Evolutionary conservation across 2,113 vertebrate species (phyloP).

Genomic region (Podarcis raffonei): DNA sequence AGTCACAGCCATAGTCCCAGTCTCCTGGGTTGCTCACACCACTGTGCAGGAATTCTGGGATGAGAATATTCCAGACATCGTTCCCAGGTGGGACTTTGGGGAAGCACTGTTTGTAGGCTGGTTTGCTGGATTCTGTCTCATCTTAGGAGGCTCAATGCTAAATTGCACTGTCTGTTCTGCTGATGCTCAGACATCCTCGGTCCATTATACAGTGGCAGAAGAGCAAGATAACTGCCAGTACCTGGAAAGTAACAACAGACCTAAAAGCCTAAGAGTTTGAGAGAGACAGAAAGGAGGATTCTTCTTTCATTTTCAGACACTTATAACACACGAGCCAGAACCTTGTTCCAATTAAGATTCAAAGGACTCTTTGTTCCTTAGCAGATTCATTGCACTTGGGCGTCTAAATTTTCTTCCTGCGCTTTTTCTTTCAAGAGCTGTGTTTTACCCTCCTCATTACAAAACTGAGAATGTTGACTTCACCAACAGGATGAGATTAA

Average conservation of each 20-base stretch:
- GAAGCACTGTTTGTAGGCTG: slow-evolving; percentile 93
- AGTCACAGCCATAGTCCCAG: slow-evolving; percentile 82
- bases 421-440: slow-evolving; percentile 29
- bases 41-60: slow-evolving; percentile 93
- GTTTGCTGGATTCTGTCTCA: slow-evolving; percentile 87
- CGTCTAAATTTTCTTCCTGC: slow-evolving; percentile 29
- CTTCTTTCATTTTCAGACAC: slow-evolving; percentile 8
- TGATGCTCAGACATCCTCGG: slow-evolving; percentile 13
- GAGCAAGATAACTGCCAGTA: slow-evolving; percentile 47
- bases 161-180: slow-evolving; percentile 67
- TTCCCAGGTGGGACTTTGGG: slow-evolving; percentile 95
- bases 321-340: slow-evolving; percentile 21
- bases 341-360: slow-evolving; percentile 38
- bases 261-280: slow-evolving; percentile 36
- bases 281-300: not conserved
- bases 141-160: slow-evolving; percentile 87
- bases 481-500: slow-evolving; percentile 9
- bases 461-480: slow-evolving; percentile 41
- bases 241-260: slow-evolving; percentile 63
- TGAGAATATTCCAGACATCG: slow-evolving; percentile 86
- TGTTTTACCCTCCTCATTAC: slow-evolving; percentile 1
- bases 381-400: slow-evolving; percentile 29
- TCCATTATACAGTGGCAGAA: slow-evolving; percentile 42
- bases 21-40: slow-evolving; percentile 89
- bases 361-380: slow-evolving; percentile 50